Evolutionary conservation across 1,140 invertebrate species (phyloP), one percentile per base, ranked within the genome.

Genomic region (Onthophagus taurus): DNA sequence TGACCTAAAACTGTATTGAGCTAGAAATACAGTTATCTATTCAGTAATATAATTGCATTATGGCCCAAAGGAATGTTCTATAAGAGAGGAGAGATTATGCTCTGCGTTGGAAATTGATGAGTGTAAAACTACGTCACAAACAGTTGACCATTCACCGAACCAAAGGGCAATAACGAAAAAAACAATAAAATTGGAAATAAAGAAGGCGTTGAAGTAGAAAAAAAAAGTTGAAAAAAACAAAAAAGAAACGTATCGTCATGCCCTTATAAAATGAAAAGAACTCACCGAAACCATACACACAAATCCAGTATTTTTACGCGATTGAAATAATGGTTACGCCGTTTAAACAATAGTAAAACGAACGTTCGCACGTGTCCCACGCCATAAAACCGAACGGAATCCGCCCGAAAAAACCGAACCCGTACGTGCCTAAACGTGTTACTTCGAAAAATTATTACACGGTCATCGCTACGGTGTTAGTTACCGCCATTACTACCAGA

Each of bases 1-100:
- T 62, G 60, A 62, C 60, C 60, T 62, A 55, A 59, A 63, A 63
- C 59, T 61, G 58, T 61, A 60, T 61, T 61, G 56, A 59, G 51
- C 49, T 60, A 52, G 52, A 53, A 60, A 55, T 51, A 62, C 60
- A 62, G 60, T 62, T 62, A 61, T 58, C 53, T 58, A 59, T 51
- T 54, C 18, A 42, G 33, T 26, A 41, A 41, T 41, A 45, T 45
- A 45, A 45, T 45, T 45, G 30, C 36, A 35, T 45, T 44, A 31
- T 26, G 14, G 44, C 44, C 44, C 39, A 23, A 29, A 41, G 37
- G 37, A 41, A 37, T 37, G 35, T 37, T 37, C 12, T 5, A 34
- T 18, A 34, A n/a, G n/a, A 18, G 11, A n/a, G 13, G 13, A n/a
- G 16, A 34, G 17, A 37, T n/a, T 11, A 13, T 37, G 7, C 35